Percentiles rank a stretch among this genome's conserved stretches.
These are phyloP conservation scores for Myotis daubentonii DNA, from an alignment of 2,797 vertebrate genomes.

Conservation along the genomic window DNA sequence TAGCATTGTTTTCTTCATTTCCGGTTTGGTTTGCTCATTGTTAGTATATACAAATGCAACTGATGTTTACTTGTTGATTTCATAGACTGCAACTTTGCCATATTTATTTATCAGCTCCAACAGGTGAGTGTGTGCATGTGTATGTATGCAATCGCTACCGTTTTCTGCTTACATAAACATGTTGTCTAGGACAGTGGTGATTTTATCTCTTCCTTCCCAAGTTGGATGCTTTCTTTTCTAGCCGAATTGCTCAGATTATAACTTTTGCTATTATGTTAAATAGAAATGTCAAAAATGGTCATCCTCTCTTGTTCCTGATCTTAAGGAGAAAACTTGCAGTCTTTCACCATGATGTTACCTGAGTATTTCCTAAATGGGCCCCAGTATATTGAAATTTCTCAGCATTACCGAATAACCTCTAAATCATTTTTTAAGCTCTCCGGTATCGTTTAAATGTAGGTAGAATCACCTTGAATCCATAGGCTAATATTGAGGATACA, in stretches of 20 bases:
- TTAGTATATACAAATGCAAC: neutral
- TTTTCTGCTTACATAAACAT: neutral
- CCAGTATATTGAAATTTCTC: neutral
- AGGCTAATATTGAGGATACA: conserved; percentile 36
- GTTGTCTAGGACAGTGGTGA: neutral
- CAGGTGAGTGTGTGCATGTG: neutral
- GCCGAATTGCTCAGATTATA: neutral
- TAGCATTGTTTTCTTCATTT: neutral
- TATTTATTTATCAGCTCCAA: neutral
- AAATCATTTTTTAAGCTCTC: neutral
- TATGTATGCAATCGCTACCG: neutral
- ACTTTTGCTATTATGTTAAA: neutral
- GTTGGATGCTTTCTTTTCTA: neutral
- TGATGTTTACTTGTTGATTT: neutral
- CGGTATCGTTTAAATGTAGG: neutral
- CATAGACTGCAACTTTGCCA: neutral
- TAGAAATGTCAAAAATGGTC: neutral
- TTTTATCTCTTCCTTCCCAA: neutral
- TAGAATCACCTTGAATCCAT: neutral
- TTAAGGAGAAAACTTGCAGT: neutral
- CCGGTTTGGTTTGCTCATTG: neutral
- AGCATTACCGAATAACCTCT: neutral
- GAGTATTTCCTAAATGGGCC: neutral
- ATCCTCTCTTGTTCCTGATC: neutral
- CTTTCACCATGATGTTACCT: neutral